phyloP scores from a whole-genome alignment of 23 tunicate genomes.

The Halocynthia roretzi region DNA sequence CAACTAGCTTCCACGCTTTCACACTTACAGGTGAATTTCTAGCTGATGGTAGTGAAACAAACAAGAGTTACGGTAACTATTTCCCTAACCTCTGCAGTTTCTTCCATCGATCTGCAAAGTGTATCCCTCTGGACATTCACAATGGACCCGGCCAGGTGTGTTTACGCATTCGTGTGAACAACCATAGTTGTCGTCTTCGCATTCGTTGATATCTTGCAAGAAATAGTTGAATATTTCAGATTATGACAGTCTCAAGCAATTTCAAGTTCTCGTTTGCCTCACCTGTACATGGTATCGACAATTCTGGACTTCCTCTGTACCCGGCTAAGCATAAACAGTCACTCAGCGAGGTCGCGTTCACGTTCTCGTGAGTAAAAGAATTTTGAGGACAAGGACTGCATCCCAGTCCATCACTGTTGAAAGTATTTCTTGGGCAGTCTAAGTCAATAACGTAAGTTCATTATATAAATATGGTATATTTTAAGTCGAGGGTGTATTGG shows the following conservation, averaged over 20 bases:
- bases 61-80: not conserved
- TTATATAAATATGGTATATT: too few relatives aligned
- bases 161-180: conserved; percentile 40
- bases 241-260: too few relatives aligned
- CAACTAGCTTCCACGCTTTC: too few relatives aligned
- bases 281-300: conserved; percentile 35
- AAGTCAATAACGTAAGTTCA: too few relatives aligned
- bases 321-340: conserved; percentile 34
- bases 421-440: too few relatives aligned
- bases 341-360: not conserved
- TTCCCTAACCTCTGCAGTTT: conserved; percentile 10
- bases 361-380: not conserved
- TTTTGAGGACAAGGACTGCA: conserved; percentile 16
- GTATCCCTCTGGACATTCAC: conserved; percentile 38
- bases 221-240: not conserved
- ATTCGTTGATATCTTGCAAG: conserved; percentile 18
- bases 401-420: not conserved
- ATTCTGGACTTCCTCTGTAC: conserved; percentile 39
- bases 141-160: conserved; percentile 31
- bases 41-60: not conserved
- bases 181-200: conserved; percentile 38
- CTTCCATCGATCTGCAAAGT: conserved; percentile 29
- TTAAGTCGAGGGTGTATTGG: not conserved
- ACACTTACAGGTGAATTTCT: too few relatives aligned
- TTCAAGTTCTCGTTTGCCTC: not conserved